Percentiles rank a stretch among this genome's conserved stretches.
phyloP scores from a whole-genome alignment of 2,888 invertebrate genomes.

The Eudemis profundana region DNA sequence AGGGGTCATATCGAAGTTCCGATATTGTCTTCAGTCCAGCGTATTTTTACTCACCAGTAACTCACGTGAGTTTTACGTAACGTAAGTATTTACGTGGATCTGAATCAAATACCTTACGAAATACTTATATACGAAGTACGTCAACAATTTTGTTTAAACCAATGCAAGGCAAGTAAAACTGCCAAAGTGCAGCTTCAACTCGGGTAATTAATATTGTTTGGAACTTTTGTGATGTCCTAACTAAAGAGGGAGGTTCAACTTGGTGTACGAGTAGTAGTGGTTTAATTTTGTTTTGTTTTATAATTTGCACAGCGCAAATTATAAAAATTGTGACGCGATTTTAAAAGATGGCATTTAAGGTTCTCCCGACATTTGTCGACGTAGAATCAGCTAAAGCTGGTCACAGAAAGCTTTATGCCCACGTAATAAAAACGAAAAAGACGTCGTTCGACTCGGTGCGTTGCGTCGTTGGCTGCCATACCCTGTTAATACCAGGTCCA shows the following conservation, averaged over 20 bases:
- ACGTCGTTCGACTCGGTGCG: no score
- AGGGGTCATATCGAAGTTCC: constrained; percentile 18
- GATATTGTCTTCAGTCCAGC: constrained; percentile 33
- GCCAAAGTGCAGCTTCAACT: neutral
- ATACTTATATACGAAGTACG: no score
- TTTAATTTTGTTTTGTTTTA: neutral
- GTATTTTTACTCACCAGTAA: constrained; percentile 33
- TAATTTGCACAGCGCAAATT: neutral
- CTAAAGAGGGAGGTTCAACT: neutral
- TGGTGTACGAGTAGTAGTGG: neutral
- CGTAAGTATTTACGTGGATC: constrained; percentile 20
- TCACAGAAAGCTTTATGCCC: no score
- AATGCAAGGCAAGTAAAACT: neutral
- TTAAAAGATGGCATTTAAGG: no score
- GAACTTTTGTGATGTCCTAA: neutral
- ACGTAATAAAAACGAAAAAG: no score
- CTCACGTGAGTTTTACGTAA: constrained; percentile 21
- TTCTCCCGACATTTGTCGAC: no score
- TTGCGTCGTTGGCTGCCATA: no score
- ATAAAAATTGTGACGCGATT: no score
- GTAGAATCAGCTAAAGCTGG: no score
- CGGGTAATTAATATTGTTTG: neutral
- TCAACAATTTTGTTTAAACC: neutral
- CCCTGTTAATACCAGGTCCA: no score
- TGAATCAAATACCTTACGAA: neutral